Percentiles rank a stretch among this genome's conserved stretches.
phyloP scores from a whole-genome alignment of 2,888 invertebrate species.

The Nymphalis c-album region DNA sequence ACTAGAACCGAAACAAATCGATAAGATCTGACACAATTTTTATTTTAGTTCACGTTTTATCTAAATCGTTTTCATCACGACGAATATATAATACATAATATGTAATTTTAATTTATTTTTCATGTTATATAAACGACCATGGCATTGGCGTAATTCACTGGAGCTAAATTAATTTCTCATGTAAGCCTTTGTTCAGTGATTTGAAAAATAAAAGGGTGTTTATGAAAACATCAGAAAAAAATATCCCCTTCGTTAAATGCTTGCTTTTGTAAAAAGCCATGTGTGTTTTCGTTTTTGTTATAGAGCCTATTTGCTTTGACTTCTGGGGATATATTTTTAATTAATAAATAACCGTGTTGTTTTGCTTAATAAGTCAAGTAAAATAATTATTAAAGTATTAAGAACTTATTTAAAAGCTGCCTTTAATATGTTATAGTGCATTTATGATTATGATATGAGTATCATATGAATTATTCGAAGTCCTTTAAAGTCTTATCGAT shows the following conservation, averaged over 20 bases:
- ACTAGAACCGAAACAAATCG: constrained; percentile 1
- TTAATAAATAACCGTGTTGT: too few relatives aligned
- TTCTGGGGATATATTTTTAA: constrained; percentile 1
- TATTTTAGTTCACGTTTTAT: background rate
- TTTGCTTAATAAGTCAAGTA: too few relatives aligned
- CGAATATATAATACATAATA: background rate
- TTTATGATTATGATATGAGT: too few relatives aligned
- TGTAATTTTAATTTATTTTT: constrained; percentile 6
- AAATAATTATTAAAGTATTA: too few relatives aligned
- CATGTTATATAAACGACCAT: constrained; percentile 4
- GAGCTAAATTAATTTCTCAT: constrained; percentile 32
- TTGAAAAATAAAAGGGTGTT: constrained; percentile 35
- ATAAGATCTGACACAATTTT: constrained; percentile 1
- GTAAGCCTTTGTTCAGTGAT: constrained; percentile 33
- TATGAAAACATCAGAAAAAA: constrained; percentile 33
- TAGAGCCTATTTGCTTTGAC: constrained; percentile 13
- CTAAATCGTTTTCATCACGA: background rate
- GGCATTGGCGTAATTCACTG: constrained; percentile 19
- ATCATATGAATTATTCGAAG: too few relatives aligned
- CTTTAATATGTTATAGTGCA: too few relatives aligned
- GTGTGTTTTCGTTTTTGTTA: constrained; percentile 11
- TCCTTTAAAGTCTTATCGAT: too few relatives aligned
- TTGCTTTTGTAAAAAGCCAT: constrained; percentile 19
- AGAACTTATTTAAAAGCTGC: too few relatives aligned
- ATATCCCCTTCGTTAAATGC: constrained; percentile 25